Evolutionary conservation across 2,888 invertebrate species (phyloP).

Genomic region (Scelioninae gen. 1): DNA sequence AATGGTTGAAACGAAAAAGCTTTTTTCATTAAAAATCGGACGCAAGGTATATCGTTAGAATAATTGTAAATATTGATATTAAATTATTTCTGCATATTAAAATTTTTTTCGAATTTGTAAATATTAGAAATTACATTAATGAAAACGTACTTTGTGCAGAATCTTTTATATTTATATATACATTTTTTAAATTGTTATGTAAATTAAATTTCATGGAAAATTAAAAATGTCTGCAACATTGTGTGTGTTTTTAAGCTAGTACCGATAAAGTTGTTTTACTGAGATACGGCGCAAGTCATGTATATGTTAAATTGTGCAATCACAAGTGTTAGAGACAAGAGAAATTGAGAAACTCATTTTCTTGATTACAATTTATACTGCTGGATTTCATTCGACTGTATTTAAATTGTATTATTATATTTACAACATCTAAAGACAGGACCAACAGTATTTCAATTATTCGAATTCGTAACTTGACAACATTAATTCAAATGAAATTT

Average conservation of each 20-base stretch:
- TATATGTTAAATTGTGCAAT: conserved; percentile 19
- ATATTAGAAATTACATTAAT: background rate
- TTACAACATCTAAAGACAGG: conserved; percentile 6
- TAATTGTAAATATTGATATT: too few relatives aligned
- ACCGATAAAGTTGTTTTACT: background rate
- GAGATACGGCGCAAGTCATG: conserved; percentile 14
- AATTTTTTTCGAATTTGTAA: background rate
- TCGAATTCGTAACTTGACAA: background rate
- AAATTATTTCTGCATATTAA: too few relatives aligned
- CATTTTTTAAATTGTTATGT: background rate
- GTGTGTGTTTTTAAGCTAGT: background rate
- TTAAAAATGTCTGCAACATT: conserved; percentile 3
- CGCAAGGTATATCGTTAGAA: too few relatives aligned
- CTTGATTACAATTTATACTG: conserved; percentile 12
- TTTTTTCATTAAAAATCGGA: too few relatives aligned
- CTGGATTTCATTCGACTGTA: conserved; percentile 16
- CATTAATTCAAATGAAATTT: too few relatives aligned
- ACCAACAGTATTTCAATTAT: conserved; percentile 6
- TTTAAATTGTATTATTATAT: conserved; percentile 10
- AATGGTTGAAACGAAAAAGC: too few relatives aligned
- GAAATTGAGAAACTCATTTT: conserved; percentile 1
- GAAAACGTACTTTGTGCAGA: background rate
- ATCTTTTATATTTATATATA: background rate
- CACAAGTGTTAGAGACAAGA: conserved; percentile 14
- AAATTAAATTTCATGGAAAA: conserved; percentile 5